Conservation (phyloP, 2,797 vertebrate genomes). For the Silurus aristotelis region DNA sequence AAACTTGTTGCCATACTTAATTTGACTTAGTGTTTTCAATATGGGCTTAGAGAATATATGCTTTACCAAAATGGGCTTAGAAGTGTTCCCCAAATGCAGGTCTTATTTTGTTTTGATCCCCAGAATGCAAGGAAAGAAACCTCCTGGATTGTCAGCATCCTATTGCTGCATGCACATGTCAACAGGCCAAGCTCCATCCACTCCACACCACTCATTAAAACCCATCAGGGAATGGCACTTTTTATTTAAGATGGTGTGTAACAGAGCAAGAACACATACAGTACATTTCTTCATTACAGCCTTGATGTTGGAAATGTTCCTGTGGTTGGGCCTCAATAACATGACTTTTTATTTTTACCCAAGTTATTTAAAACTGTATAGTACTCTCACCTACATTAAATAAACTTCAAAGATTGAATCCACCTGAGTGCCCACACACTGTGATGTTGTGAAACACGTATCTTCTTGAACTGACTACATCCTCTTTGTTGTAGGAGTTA, state of each 20-base stretch:
- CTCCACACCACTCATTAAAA: constrained; percentile 58
- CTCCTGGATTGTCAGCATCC: constrained; percentile 41
- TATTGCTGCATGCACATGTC: constrained; percentile 40
- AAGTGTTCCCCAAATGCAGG: constrained; percentile 36
- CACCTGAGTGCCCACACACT: constrained; percentile 43
- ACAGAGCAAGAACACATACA: constrained; percentile 38
- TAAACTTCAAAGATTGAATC: constrained; percentile 39
- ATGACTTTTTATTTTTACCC: constrained; percentile 52
- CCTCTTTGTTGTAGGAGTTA: background rate
- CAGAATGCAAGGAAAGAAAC: constrained; percentile 6
- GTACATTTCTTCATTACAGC: constrained; percentile 17
- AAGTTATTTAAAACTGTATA: constrained; percentile 56
- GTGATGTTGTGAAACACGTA: background rate
- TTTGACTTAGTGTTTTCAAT: constrained; percentile 63
- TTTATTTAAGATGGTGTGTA: constrained; percentile 61
- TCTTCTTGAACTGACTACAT: background rate
- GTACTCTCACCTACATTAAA: constrained; percentile 43
- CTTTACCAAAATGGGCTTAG: constrained; percentile 45
- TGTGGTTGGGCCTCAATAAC: constrained; percentile 47
- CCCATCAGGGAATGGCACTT: constrained; percentile 28
- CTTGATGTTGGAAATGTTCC: constrained; percentile 29
- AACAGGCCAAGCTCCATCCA: constrained; percentile 46
- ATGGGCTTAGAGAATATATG: constrained; percentile 51
- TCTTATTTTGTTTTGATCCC: constrained; percentile 34
- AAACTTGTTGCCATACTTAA: constrained; percentile 62